Percentiles rank a stretch among this genome's conserved stretches.
These are phyloP conservation scores for Lichenostomus cassidix DNA, from an alignment of 2,113 vertebrate species.

Conservation along the genomic window DNA sequence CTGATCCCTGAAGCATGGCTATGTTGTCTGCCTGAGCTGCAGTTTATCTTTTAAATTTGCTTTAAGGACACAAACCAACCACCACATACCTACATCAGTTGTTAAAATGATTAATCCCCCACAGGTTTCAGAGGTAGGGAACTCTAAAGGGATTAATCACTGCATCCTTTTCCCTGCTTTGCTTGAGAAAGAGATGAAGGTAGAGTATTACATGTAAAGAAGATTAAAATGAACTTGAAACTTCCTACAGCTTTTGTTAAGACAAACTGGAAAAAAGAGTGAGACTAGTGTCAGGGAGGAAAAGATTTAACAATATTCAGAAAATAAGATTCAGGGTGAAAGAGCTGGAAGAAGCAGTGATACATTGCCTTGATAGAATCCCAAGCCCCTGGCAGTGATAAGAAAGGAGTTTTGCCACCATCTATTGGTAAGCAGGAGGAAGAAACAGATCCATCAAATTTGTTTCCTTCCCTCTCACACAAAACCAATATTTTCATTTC, in stretches of 20 bases:
- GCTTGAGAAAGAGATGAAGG: background rate
- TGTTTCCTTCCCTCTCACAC: background rate
- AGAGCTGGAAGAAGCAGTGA: background rate
- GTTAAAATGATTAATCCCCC: background rate
- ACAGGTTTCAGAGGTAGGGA: background rate
- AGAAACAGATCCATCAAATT: background rate
- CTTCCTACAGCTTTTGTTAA: background rate
- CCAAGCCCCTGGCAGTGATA: background rate
- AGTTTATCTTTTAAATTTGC: background rate
- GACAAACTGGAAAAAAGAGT: background rate
- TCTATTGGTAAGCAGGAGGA: background rate
- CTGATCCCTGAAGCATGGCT: background rate
- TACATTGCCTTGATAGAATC: background rate
- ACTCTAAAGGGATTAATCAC: background rate
- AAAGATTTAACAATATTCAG: background rate
- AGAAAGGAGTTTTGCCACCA: constrained; percentile 54
- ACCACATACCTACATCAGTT: background rate
- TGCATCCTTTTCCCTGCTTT: background rate
- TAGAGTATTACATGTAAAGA: background rate
- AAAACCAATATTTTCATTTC: background rate
- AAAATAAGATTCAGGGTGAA: background rate
- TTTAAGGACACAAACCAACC: background rate
- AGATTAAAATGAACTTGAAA: background rate
- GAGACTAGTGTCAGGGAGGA: background rate
- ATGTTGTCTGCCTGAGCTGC: background rate